Conservation (phyloP, 2,888 invertebrate species). For the Lamproptera curius region DNA sequence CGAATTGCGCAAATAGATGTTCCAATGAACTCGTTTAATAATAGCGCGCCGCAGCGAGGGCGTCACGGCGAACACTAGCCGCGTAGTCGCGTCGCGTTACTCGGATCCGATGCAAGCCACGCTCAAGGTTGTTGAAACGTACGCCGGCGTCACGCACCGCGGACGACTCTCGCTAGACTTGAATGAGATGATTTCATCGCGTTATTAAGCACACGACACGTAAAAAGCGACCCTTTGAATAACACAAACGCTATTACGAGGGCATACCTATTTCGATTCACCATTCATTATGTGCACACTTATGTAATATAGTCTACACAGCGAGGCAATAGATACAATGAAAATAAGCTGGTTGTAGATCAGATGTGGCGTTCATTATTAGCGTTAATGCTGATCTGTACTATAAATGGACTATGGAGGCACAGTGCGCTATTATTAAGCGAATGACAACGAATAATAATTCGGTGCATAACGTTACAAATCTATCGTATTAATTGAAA, state of each 20-base stretch:
- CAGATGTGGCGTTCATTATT: conserved; percentile 2
- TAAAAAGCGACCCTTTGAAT: not conserved
- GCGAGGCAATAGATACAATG: not conserved
- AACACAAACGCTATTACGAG: not conserved
- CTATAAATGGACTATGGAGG: conserved; percentile 7
- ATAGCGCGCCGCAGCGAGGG: conserved; percentile 72
- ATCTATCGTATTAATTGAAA: no score
- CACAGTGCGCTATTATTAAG: conserved; percentile 14
- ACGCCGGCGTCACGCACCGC: conserved; percentile 38
- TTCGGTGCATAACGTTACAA: no score
- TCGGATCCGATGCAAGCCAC: conserved; percentile 42
- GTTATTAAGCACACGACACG: conserved; percentile 16
- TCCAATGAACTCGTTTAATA: conserved; percentile 78
- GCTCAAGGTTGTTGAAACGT: conserved; percentile 53
- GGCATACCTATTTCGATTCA: not conserved
- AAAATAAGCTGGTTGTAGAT: no score
- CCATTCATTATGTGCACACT: not conserved
- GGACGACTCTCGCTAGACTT: conserved; percentile 41
- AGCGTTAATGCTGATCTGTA: conserved; percentile 5
- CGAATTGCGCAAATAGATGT: conserved; percentile 77
- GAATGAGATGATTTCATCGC: conserved; percentile 36
- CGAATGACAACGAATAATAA: conserved; percentile 37
- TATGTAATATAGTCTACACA: not conserved
- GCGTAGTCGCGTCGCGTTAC: conserved; percentile 37
- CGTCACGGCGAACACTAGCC: conserved; percentile 46